Evolutionary conservation across 2,888 invertebrate species (phyloP).

Genomic region (Apoda limacodes): DNA sequence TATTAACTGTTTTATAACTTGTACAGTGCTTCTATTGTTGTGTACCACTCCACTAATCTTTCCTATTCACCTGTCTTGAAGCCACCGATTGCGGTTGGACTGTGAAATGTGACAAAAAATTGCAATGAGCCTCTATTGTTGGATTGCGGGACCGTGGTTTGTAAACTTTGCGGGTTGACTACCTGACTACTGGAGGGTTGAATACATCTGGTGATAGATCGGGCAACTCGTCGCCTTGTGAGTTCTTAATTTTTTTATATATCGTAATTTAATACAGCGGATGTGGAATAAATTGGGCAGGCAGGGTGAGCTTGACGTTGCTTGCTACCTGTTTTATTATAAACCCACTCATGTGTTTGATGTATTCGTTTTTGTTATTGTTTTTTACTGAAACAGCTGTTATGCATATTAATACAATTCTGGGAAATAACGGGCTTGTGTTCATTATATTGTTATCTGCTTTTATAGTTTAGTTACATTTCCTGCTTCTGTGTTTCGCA

Average conservation of each 20-base stretch:
- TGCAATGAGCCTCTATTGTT: constrained; percentile 54
- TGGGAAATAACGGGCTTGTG: constrained; percentile 48
- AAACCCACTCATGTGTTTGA: constrained; percentile 38
- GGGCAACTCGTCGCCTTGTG: constrained; percentile 55
- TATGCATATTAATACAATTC: constrained; percentile 29
- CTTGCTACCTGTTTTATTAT: constrained; percentile 61
- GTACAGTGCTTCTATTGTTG: constrained; percentile 58
- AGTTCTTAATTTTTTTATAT: constrained; percentile 48
- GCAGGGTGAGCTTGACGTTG: constrained; percentile 52
- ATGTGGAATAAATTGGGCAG: constrained; percentile 67
- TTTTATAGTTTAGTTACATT: constrained; percentile 27
- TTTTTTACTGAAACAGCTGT: constrained; percentile 26
- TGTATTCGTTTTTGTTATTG: constrained; percentile 24
- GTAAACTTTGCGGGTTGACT: constrained; percentile 62
- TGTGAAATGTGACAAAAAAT: constrained; percentile 69
- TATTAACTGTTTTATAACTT: constrained; percentile 60
- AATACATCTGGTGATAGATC: constrained; percentile 46
- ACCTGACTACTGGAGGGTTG: constrained; percentile 56
- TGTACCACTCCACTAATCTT: constrained; percentile 56
- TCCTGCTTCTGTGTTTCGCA: constrained; percentile 58
- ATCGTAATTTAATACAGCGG: constrained; percentile 64
- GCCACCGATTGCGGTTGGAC: constrained; percentile 52
- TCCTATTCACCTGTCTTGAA: constrained; percentile 56
- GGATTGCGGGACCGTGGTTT: constrained; percentile 39
- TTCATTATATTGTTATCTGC: constrained; percentile 38